A percentile compares a stretch with the other conserved stretches of the same genome.
Evolutionary conservation across 2,113 vertebrate genomes (phyloP).

Genomic region (Xiphophorus couchianus): DNA sequence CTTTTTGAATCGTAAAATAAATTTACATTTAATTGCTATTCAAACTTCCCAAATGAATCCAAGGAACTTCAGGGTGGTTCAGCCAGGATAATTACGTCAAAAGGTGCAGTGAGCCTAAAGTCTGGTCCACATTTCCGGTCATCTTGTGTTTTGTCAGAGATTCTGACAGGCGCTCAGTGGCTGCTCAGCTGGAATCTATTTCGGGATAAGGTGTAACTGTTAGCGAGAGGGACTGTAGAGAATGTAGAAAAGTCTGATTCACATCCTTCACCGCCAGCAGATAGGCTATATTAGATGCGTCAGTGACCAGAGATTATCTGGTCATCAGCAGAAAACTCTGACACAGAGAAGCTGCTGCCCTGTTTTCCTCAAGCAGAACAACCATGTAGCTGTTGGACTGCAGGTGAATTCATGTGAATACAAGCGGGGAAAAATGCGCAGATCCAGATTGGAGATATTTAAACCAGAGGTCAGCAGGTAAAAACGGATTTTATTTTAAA

Average conservation of each 20-base stretch:
- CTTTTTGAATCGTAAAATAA: not conserved
- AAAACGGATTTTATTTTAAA: not conserved
- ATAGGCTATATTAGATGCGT: not conserved
- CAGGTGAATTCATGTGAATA: not conserved
- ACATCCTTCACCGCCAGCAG: not conserved
- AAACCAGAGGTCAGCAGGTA: not conserved
- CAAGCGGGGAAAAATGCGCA: not conserved
- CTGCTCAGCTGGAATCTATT: constrained; percentile 66
- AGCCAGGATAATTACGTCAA: not conserved
- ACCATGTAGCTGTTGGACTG: not conserved
- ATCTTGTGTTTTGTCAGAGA: constrained; percentile 17
- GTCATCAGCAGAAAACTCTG: not conserved
- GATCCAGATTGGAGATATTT: not conserved
- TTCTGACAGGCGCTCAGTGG: constrained; percentile 54
- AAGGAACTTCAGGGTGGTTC: not conserved
- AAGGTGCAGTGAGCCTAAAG: not conserved
- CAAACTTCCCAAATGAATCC: not conserved
- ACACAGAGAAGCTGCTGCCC: not conserved
- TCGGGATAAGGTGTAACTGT: constrained; percentile 35
- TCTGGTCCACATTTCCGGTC: constrained; percentile 19
- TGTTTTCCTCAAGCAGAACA: not conserved
- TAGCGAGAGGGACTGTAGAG: not conserved
- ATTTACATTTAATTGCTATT: not conserved
- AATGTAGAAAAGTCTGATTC: not conserved
- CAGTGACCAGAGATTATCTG: not conserved